phyloP scores from a whole-genome alignment of 2,797 vertebrate species.

The Cynodonichthys magdalenae region DNA sequence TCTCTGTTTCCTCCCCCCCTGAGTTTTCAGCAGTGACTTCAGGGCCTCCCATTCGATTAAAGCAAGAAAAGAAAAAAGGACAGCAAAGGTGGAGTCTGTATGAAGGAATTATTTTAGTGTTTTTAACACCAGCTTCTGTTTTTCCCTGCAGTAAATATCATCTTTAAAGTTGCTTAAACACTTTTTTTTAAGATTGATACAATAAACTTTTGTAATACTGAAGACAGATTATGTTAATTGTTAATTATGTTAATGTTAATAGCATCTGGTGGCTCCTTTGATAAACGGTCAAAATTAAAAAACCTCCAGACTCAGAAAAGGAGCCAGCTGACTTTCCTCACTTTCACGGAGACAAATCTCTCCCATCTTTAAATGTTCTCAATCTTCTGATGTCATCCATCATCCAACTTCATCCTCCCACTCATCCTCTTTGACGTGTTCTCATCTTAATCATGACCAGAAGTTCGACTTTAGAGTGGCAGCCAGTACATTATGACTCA shows the following conservation, averaged over 20 bases:
- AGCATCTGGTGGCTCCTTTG: constrained; percentile 20
- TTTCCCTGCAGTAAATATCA: constrained; percentile 5
- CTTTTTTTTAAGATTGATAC: constrained; percentile 39
- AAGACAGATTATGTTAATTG: constrained; percentile 54
- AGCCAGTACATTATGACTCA: constrained; percentile 19
- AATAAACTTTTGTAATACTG: not conserved
- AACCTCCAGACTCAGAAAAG: constrained; percentile 59
- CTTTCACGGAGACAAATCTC: constrained; percentile 59
- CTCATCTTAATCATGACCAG: constrained; percentile 53
- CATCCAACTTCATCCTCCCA: constrained; percentile 56
- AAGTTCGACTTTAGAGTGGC: constrained; percentile 34
- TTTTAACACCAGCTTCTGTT: constrained; percentile 24
- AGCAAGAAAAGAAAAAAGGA: constrained; percentile 6
- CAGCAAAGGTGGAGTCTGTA: not conserved
- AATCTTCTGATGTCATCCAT: constrained; percentile 50
- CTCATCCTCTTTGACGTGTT: constrained; percentile 52
- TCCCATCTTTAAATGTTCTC: constrained; percentile 47
- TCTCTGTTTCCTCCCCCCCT: constrained; percentile 17
- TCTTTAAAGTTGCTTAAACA: constrained; percentile 26
- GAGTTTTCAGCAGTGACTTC: constrained; percentile 41
- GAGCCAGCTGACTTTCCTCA: constrained; percentile 49
- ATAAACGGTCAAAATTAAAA: constrained; percentile 44
- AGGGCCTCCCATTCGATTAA: constrained; percentile 40
- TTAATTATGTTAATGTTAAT: too few species aligned
- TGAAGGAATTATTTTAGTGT: constrained; percentile 9